Evolutionary conservation across 2,113 vertebrate genomes (phyloP), one percentile per base, ranked within the genome.

Genomic region (Lophura nycthemera): DNA sequence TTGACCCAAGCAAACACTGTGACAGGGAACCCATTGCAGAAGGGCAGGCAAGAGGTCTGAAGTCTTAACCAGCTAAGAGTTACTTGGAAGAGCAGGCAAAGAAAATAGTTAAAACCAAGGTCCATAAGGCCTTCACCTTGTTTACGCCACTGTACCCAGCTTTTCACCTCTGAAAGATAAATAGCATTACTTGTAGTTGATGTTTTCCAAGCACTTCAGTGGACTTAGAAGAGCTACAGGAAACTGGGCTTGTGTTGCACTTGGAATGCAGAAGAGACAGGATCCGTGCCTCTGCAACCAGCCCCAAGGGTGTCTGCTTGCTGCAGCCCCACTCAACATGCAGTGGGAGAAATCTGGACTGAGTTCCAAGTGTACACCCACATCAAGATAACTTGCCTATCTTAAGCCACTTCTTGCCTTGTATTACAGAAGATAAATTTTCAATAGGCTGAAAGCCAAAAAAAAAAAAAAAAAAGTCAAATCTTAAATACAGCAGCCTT

Each of bases 221-320:
- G 40, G 16, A 30, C 36, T 79, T 32, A 19, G 29, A 76, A 15
- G 11, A 21, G 21, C 8, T 52, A 18, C 43, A 43, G 20, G 50
- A 47, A 82, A 66, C 13, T 7, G 20, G 43, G 9, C 6, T 64
- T 70, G 13, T 64, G 56, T 75, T 65, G 69, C 64, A 50, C 13
- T 17, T 32, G 57, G 38, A 60, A 65, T 11, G 24, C 32, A 47
- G 24, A 64, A 6, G 30, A 69, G 48, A 57, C 7, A 5, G 8
- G 40, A 63, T 15, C 36, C 0, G 0, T 7, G 43, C 34, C 14
- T 29, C 63, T 34, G 27, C 36, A 50, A 19, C 8, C 42, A 63
- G 67, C 63, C 63, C 59, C 56, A 50, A 30, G 34, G 30, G 18
- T 11, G 17, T 45, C 30, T 30, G 32, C 32, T 7, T 3, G 4